Base-by-base conservation (phyloP, 92 coral and sea anemone species). In the Micromussa lordhowensis region DNA sequence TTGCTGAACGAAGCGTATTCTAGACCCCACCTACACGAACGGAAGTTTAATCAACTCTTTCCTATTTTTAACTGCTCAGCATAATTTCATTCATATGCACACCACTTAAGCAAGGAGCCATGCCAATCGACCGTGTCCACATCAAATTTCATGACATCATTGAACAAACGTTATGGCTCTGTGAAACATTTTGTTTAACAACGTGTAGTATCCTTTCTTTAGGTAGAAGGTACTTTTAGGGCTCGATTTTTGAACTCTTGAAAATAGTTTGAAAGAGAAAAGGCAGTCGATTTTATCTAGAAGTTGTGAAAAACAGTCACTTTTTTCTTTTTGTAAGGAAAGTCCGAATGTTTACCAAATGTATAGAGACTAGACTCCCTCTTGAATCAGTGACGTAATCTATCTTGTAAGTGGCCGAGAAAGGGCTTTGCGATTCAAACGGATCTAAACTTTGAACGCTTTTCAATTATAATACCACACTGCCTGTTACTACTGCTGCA, bases 1-100 rank as follows among this genome's bases (percentile, higher is more conserved):
- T 66, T 9, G 6, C 5, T 40, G 34, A 5, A 44, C 14, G 28
- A 31, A 28, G 55, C 55, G 24, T 24, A 35, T 35, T 68, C 73
- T 74, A 74, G 26, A 36, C 49, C 53, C 83, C 83, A 32, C 82
- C 68, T 26, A 53, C 82, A 74, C 12, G n/a, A 55, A 31, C 82
- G 83, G 44, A 79, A 57, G 53, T 54, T 53, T 58, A 13, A 18
- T 35, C 16, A 19, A 13, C 18, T 79, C 28, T 21, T 11, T 29
- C 17, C 83, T 79, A 79, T 57, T 79, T 79, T 79, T 79, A 79
- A 59, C 83, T 19, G 1, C 4, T n/a, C 54, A 55, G 28, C 5
- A 15, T 38, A 29, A 28, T 66, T 66, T 31, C 24, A 12, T 34
- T 40, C 18, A 44, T 61, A 22, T 28, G 68, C 86, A 82, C 69